Percentiles rank a stretch among this genome's conserved stretches.
Evolutionary conservation across 2,888 invertebrate species (phyloP).

Genomic region (Chydorus sphaericus): DNA sequence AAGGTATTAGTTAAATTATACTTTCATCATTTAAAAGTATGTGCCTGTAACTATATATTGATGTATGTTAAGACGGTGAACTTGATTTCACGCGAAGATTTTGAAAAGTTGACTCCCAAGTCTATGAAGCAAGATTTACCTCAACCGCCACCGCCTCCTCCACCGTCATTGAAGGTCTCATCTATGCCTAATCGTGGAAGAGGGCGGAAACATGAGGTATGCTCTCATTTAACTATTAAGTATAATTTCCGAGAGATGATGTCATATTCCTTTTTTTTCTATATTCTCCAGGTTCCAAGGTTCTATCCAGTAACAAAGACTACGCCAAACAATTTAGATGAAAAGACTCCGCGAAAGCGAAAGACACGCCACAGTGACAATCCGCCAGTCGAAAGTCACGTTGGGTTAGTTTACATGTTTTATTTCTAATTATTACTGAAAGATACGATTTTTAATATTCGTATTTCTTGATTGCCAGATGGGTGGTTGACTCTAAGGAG

Average conservation of each 20-base stretch:
- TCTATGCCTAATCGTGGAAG: constrained; percentile 9
- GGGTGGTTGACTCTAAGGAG: constrained; percentile 87
- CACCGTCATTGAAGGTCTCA: constrained; percentile 43
- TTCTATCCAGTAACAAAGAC: constrained; percentile 93
- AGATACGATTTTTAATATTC: not conserved
- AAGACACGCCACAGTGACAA: constrained; percentile 79
- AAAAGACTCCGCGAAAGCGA: constrained; percentile 58
- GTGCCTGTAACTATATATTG: too few relatives aligned
- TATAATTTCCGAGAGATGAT: too few relatives aligned
- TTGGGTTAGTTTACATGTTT: constrained; percentile 7
- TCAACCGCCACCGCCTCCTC: constrained; percentile 54
- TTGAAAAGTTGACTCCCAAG: constrained; percentile 56
- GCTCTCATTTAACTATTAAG: too few relatives aligned
- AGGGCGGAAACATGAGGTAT: constrained; percentile 17
- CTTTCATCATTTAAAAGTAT: not conserved
- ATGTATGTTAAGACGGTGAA: constrained; percentile 52
- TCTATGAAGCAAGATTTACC: constrained; percentile 36
- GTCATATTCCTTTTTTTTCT: not conserved
- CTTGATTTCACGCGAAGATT: constrained; percentile 72
- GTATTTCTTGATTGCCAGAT: constrained; percentile 37
- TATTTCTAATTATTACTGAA: not conserved
- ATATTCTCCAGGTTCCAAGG: constrained; percentile 48
- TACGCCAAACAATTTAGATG: constrained; percentile 38
- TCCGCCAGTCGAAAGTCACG: constrained; percentile 46
- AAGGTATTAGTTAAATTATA: not conserved